Evolutionary conservation across 2,797 vertebrate genomes (phyloP).

Genomic region (Eospalax fontanierii): DNA sequence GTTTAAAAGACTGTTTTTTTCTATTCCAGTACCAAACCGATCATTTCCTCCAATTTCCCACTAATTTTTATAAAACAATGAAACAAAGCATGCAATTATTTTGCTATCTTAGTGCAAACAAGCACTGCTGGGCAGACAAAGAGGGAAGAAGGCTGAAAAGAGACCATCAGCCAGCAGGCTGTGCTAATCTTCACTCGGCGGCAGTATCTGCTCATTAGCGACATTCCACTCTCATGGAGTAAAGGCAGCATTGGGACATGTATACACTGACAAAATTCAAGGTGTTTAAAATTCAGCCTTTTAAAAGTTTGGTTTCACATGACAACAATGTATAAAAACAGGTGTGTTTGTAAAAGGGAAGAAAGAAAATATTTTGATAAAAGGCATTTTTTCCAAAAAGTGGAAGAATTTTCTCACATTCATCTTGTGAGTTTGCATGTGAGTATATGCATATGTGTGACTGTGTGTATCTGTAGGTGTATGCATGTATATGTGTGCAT

Average conservation of each 20-base stretch:
- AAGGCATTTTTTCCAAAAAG: constrained; percentile 46
- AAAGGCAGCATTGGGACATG: neutral
- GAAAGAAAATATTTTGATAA: constrained; percentile 43
- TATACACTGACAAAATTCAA: neutral
- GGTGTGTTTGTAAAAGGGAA: constrained; percentile 13
- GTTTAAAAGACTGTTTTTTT: constrained; percentile 68
- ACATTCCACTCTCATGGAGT: neutral
- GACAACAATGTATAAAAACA: constrained; percentile 10
- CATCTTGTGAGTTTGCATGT: too few species aligned
- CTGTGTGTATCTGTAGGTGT: too few species aligned
- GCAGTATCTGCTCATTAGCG: neutral
- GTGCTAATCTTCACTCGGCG: neutral
- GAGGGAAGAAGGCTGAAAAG: neutral
- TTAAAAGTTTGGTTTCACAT: neutral
- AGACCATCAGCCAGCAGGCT: neutral
- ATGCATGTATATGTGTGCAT: too few species aligned
- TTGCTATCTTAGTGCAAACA: constrained; percentile 65
- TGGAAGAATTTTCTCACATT: neutral
- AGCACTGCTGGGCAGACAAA: constrained; percentile 66
- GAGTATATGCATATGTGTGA: neutral
- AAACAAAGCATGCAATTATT: constrained; percentile 78
- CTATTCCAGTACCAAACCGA: constrained; percentile 51
- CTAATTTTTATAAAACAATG: constrained; percentile 79
- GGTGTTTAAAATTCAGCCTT: constrained; percentile 35
- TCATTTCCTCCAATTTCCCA: constrained; percentile 78